Evolutionary conservation across 2,113 vertebrate genomes (phyloP).

Genomic region (Tinamus guttatus): DNA sequence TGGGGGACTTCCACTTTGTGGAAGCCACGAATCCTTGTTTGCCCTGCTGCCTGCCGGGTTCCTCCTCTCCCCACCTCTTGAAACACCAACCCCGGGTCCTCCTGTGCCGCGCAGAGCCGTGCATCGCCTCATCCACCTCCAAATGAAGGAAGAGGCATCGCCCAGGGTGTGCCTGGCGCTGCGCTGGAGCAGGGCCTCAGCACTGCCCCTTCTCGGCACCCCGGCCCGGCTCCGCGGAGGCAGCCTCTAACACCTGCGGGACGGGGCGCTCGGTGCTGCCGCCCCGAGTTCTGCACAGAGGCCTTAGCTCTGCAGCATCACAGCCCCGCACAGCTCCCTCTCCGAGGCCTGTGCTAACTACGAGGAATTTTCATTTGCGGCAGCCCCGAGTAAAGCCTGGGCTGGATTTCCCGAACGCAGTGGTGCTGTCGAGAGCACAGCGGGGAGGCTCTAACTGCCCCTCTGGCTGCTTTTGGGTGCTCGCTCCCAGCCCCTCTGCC

Average conservation of each 20-base stretch:
- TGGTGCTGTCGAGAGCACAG: background rate
- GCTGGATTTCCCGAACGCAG: background rate
- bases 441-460: background rate
- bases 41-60: background rate
- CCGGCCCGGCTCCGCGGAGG: background rate
- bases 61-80: background rate
- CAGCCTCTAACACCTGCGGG: background rate
- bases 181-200: background rate
- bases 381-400: background rate
- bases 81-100: background rate
- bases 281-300: background rate
- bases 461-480: background rate
- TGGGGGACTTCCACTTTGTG: background rate
- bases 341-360: background rate
- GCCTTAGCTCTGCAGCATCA: background rate
- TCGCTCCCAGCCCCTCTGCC: background rate
- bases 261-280: background rate
- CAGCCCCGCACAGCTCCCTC: background rate
- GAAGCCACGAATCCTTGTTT: background rate
- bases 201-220: background rate
- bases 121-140: background rate
- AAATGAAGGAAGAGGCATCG: background rate
- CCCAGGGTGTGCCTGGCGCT: accelerated
- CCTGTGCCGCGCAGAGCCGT: background rate
- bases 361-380: background rate